A percentile compares a stretch with the other conserved stretches of the same genome.
Conservation (phyloP, 2,113 vertebrate species). For the Aspiorhynchus laticeps region DNA sequence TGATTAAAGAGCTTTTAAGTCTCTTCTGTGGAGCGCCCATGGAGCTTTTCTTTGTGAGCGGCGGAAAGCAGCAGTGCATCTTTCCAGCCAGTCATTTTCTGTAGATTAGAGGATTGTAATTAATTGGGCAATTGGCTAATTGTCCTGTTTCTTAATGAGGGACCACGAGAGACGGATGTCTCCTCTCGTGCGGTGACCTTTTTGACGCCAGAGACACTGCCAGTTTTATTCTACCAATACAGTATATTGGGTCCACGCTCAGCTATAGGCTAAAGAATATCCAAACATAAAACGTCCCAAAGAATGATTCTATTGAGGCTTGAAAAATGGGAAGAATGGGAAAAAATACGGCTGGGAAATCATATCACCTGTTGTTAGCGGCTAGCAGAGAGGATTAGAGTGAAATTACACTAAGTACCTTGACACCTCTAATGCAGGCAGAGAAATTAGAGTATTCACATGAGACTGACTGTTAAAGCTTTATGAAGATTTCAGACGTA, state of each 20-base stretch:
- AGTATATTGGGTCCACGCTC: background rate
- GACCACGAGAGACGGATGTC: slow-evolving; percentile 60
- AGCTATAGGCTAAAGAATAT: slow-evolving; percentile 34
- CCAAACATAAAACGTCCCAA: slow-evolving; percentile 16
- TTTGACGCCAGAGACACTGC: slow-evolving; percentile 54
- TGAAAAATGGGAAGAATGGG: background rate
- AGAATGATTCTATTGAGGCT: slow-evolving; percentile 34
- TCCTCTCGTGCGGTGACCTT: slow-evolving; percentile 64
- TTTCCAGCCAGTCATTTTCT: slow-evolving; percentile 66
- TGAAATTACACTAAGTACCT: slow-evolving; percentile 56
- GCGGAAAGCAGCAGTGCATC: slow-evolving; percentile 66
- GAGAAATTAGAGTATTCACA: slow-evolving; percentile 53
- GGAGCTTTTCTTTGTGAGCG: slow-evolving; percentile 69
- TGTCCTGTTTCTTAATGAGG: slow-evolving; percentile 72
- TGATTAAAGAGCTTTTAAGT: slow-evolving; percentile 75
- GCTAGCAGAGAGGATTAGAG: slow-evolving; percentile 50
- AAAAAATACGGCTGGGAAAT: slow-evolving; percentile 39
- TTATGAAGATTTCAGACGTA: slow-evolving; percentile 49
- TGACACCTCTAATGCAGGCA: slow-evolving; percentile 46
- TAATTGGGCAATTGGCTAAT: slow-evolving; percentile 78
- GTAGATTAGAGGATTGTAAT: slow-evolving; percentile 75
- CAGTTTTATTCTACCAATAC: slow-evolving; percentile 29
- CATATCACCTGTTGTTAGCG: slow-evolving; percentile 51
- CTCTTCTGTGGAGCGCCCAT: slow-evolving; percentile 67
- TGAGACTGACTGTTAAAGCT: slow-evolving; percentile 55